phyloP scores from a whole-genome alignment of 2,888 invertebrate genomes.

The Diarsia dahlii region DNA sequence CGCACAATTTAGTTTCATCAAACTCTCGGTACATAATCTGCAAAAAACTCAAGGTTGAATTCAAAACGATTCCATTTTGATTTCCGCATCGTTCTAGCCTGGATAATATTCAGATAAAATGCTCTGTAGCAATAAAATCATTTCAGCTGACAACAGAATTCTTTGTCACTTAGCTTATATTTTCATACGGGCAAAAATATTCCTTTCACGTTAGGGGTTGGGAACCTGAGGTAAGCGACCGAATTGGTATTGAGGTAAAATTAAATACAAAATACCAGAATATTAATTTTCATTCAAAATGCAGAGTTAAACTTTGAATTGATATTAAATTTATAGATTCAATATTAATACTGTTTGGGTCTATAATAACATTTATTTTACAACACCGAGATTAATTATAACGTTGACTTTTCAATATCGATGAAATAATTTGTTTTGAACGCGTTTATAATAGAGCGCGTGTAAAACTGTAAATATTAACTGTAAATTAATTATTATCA shows the following conservation, averaged over 20 bases:
- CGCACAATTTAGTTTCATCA: background rate
- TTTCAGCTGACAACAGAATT: constrained; percentile 23
- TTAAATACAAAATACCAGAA: background rate
- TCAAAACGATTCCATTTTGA: background rate
- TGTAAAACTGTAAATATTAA: background rate
- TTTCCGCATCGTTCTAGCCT: background rate
- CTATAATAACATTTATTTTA: background rate
- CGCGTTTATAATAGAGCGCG: background rate
- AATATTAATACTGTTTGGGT: background rate
- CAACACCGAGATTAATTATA: background rate
- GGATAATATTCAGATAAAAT: background rate
- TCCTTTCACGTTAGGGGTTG: constrained; percentile 16
- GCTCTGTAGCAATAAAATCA: constrained; percentile 17
- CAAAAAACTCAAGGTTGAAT: background rate
- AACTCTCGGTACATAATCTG: background rate
- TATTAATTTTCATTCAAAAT: background rate
- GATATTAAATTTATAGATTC: background rate
- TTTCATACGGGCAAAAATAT: constrained; percentile 41
- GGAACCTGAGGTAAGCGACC: background rate
- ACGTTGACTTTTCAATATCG: background rate
- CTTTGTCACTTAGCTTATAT: constrained; percentile 36
- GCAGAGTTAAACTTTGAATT: background rate
- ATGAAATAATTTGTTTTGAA: background rate
- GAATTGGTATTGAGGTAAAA: background rate
- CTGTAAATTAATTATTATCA: too few species aligned